Percentiles rank a stretch among this genome's conserved stretches.
These are phyloP conservation scores for Timema cristinae DNA, from an alignment of 2,888 invertebrate species.

Conservation along the genomic window DNA sequence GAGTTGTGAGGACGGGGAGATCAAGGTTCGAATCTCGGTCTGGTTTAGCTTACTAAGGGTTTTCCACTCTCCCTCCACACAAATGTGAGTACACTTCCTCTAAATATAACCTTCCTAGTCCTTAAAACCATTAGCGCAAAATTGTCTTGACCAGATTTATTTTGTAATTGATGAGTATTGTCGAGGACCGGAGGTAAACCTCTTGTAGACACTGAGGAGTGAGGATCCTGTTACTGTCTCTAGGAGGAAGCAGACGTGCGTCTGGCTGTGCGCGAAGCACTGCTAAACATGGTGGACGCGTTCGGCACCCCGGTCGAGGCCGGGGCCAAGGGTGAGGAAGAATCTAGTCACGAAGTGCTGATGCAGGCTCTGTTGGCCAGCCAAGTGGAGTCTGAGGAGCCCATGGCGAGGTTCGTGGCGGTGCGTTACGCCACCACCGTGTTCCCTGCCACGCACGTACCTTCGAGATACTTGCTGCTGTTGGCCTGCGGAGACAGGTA, in stretches of 20 bases:
- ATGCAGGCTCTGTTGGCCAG: slow-evolving; percentile 64
- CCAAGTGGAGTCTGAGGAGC: slow-evolving; percentile 71
- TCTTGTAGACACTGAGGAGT: no score
- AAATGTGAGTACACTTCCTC: no score
- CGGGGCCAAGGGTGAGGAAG: neutral
- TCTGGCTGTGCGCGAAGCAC: slow-evolving; percentile 62
- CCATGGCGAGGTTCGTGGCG: slow-evolving; percentile 77
- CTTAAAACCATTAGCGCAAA: no score
- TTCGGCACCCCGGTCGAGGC: slow-evolving; percentile 44
- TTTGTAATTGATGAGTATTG: no score
- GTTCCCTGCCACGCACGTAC: slow-evolving; percentile 76
- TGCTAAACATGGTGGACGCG: slow-evolving; percentile 64
- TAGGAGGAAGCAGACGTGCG: slow-evolving; percentile 50
- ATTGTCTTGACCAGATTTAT: no score
- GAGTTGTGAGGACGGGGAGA: no score
- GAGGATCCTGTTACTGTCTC: no score
- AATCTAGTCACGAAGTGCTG: slow-evolving; percentile 37
- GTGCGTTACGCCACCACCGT: slow-evolving; percentile 77
- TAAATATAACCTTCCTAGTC: no score
- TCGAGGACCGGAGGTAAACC: no score
- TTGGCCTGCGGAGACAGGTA: slow-evolving; percentile 81
- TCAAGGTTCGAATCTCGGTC: no score
- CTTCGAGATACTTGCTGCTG: slow-evolving; percentile 75
- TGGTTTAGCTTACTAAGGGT: no score
- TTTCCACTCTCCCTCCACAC: no score